Conservation (phyloP, 2,888 invertebrate species). For the Eupsilia transversa region DNA sequence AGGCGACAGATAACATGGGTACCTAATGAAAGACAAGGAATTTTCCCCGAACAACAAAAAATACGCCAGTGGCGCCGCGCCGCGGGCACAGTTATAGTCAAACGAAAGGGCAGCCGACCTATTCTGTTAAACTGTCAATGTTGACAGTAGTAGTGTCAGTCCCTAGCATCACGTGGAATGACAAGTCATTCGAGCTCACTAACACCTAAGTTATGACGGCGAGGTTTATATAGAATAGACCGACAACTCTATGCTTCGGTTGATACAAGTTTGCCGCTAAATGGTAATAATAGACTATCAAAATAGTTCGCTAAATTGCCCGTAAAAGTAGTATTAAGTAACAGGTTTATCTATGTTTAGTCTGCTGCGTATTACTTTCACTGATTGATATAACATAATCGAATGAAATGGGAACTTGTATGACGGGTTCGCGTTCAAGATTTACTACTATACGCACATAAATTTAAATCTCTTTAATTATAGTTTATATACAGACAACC, state of each 20-base stretch:
- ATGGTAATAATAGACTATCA: neutral
- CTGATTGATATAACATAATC: constrained; percentile 14
- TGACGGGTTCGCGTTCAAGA: neutral
- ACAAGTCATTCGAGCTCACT: neutral
- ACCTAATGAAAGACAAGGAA: constrained; percentile 3
- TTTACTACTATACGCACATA: neutral
- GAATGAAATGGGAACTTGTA: neutral
- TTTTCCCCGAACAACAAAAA: neutral
- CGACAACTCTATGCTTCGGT: neutral
- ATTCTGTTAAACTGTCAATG: too few species aligned
- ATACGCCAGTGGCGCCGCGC: neutral
- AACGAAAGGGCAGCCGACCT: too few species aligned
- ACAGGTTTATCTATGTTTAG: constrained; percentile 36
- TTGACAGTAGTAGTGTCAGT: too few species aligned
- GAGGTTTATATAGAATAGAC: neutral
- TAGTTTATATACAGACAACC: too few species aligned
- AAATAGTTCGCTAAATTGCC: neutral
- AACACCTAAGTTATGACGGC: neutral
- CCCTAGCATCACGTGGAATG: too few species aligned
- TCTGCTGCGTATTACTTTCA: constrained; percentile 26
- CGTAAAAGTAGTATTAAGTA: neutral
- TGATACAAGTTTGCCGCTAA: neutral
- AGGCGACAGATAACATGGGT: constrained; percentile 22
- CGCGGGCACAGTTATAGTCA: neutral
- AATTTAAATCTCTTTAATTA: too few species aligned